These are phyloP conservation scores for Gorsachius goisagi DNA, from an alignment of 2,113 vertebrate genomes.

Conservation along the genomic window DNA sequence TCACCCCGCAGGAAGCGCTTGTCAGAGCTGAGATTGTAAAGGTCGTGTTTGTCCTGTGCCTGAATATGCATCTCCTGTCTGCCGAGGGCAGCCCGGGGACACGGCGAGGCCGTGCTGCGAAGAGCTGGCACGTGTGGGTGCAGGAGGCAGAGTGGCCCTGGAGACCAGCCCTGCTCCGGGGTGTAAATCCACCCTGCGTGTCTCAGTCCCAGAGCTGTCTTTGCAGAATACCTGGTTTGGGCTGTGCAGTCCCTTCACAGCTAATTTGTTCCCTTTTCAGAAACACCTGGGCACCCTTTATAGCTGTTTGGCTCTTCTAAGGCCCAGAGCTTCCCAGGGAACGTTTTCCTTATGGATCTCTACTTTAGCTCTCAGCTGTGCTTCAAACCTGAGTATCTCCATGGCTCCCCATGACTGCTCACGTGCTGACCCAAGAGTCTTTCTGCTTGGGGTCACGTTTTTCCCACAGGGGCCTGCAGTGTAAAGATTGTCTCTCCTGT, in stretches of 20 bases:
- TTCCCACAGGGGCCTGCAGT: neutral
- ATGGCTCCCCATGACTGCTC: neutral
- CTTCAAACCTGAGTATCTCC: accelerated
- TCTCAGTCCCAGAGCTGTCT: neutral
- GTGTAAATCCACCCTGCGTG: neutral
- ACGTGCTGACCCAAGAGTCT: neutral
- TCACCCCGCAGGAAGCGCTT: neutral
- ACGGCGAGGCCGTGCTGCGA: accelerated
- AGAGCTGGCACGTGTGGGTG: neutral
- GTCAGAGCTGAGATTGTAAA: neutral
- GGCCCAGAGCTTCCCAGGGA: neutral
- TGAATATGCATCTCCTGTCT: neutral
- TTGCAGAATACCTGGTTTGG: neutral
- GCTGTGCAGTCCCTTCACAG: neutral
- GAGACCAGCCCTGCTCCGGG: neutral
- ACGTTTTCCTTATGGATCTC: neutral
- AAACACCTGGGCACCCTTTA: neutral
- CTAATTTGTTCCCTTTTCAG: neutral
- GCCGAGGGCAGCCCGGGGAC: neutral
- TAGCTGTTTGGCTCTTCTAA: neutral
- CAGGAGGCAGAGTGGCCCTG: neutral
- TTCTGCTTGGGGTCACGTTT: neutral
- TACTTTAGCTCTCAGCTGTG: neutral
- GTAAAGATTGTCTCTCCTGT: neutral
- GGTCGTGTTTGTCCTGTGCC: neutral